Conservation (phyloP, 2,888 invertebrate species). For the Agonopterix alstromeriana region DNA sequence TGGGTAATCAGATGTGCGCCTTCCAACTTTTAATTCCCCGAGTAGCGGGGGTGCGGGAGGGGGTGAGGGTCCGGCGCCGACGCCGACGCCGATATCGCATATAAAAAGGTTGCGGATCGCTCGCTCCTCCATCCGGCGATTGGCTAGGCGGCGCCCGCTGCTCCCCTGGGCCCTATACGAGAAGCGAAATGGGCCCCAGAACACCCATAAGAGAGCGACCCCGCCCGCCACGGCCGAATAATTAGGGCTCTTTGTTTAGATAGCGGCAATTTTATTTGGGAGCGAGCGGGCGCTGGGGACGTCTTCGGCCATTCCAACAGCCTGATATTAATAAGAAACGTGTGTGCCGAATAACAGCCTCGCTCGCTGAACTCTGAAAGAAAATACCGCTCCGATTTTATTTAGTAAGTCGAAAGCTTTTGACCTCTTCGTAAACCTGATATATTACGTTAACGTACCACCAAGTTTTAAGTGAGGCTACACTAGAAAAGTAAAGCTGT, state of each 20-base stretch:
- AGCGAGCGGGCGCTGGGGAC: slow-evolving; percentile 73
- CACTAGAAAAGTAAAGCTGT: slow-evolving; percentile 6
- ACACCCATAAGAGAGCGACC: slow-evolving; percentile 83
- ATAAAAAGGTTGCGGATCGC: slow-evolving; percentile 77
- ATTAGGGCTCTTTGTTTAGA: slow-evolving; percentile 81
- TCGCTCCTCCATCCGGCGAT: slow-evolving; percentile 75
- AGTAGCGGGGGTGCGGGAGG: slow-evolving; percentile 35
- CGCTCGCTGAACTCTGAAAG: slow-evolving; percentile 15
- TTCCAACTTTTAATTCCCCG: slow-evolving; percentile 69
- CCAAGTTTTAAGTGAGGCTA: too few species aligned
- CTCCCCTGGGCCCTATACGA: slow-evolving; percentile 79
- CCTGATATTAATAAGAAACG: slow-evolving; percentile 75
- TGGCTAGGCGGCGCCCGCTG: slow-evolving; percentile 80
- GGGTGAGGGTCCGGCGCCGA: slow-evolving; percentile 57
- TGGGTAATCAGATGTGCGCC: slow-evolving; percentile 69
- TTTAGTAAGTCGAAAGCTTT: slow-evolving; percentile 8
- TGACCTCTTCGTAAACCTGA: too few species aligned
- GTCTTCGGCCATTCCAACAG: slow-evolving; percentile 71
- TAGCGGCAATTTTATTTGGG: slow-evolving; percentile 79
- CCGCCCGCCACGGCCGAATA: slow-evolving; percentile 80
- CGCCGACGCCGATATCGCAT: slow-evolving; percentile 68
- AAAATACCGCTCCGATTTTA: slow-evolving; percentile 36
- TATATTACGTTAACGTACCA: too few species aligned
- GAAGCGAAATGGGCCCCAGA: slow-evolving; percentile 81
- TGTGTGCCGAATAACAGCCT: slow-evolving; percentile 53